phyloP scores from a whole-genome alignment of 2,113 vertebrate genomes.

The Stictonetta naevosa region DNA sequence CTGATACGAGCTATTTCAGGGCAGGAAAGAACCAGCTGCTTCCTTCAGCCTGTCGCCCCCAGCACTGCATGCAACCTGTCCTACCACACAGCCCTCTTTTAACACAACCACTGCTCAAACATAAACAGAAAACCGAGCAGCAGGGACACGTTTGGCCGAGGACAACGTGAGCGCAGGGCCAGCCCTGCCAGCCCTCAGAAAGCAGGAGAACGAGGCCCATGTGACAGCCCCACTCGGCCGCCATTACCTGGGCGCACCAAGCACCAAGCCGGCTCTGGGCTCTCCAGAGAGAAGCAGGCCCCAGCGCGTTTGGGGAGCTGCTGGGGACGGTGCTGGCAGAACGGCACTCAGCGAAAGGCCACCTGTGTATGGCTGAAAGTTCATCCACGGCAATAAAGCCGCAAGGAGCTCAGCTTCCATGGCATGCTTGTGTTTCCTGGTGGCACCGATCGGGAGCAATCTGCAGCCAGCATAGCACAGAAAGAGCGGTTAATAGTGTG shows the following conservation, averaged over 20 bases:
- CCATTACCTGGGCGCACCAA: neutral
- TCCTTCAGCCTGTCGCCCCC: neutral
- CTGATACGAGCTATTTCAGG: neutral
- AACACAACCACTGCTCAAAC: neutral
- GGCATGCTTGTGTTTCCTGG: neutral
- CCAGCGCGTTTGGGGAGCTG: neutral
- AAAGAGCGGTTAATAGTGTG: neutral
- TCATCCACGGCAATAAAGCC: neutral
- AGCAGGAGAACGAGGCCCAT: neutral
- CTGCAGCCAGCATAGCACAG: neutral
- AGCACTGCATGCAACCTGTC: neutral
- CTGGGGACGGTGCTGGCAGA: neutral
- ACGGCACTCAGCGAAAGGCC: neutral
- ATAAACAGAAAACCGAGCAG: neutral
- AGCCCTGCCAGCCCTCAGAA: neutral
- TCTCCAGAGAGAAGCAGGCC: neutral
- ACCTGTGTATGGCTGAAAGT: neutral
- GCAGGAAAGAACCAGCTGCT: neutral
- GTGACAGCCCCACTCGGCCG: neutral
- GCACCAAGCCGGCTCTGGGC: neutral
- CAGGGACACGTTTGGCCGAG: neutral
- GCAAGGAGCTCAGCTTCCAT: neutral
- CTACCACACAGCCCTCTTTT: neutral
- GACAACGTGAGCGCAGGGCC: neutral
- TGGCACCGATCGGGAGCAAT: neutral